These are phyloP conservation scores for Drosophila kanekoi DNA, from an alignment of 2,888 invertebrate genomes.

Conservation along the genomic window DNA sequence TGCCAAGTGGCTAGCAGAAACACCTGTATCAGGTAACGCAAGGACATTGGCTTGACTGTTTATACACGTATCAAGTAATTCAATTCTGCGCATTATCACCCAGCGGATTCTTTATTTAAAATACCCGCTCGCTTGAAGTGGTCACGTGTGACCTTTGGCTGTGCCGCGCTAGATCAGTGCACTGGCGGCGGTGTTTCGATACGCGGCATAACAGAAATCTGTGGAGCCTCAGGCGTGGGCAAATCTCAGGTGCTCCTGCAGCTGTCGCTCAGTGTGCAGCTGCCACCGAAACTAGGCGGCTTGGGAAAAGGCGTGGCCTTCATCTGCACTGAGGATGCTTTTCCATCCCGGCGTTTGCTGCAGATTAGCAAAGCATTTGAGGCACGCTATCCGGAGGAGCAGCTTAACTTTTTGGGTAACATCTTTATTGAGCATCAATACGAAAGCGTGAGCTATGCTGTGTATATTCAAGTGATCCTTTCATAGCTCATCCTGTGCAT, in stretches of 20 bases:
- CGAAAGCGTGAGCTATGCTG: slow-evolving; percentile 84
- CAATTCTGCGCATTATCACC: not conserved
- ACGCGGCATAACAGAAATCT: slow-evolving; percentile 90
- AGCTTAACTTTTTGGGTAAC: slow-evolving; percentile 86
- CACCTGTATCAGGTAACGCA: slow-evolving; percentile 63
- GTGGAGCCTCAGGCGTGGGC: slow-evolving; percentile 90
- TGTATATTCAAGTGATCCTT: not conserved
- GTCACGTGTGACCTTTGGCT: slow-evolving; percentile 86
- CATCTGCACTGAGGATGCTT: slow-evolving; percentile 90
- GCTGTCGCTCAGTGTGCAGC: slow-evolving; percentile 89
- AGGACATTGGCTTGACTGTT: not conserved
- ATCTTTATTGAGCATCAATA: slow-evolving; percentile 89
- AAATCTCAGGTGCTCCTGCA: slow-evolving; percentile 92
- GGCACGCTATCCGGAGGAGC: slow-evolving; percentile 76
- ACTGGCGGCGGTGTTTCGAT: slow-evolving; percentile 88
- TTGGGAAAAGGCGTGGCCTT: slow-evolving; percentile 87
- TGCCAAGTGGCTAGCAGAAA: slow-evolving; percentile 80
- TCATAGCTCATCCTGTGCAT: not conserved
- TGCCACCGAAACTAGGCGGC: slow-evolving; percentile 86
- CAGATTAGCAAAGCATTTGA: slow-evolving; percentile 86
- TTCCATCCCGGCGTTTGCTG: slow-evolving; percentile 89
- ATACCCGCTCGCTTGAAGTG: slow-evolving; percentile 71
- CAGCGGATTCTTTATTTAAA: slow-evolving; percentile 66
- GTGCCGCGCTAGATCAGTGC: slow-evolving; percentile 86
- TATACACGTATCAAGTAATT: not conserved